Evolutionary conservation across 2,113 vertebrate genomes (phyloP).

Genomic region (Tautogolabrus adspersus): DNA sequence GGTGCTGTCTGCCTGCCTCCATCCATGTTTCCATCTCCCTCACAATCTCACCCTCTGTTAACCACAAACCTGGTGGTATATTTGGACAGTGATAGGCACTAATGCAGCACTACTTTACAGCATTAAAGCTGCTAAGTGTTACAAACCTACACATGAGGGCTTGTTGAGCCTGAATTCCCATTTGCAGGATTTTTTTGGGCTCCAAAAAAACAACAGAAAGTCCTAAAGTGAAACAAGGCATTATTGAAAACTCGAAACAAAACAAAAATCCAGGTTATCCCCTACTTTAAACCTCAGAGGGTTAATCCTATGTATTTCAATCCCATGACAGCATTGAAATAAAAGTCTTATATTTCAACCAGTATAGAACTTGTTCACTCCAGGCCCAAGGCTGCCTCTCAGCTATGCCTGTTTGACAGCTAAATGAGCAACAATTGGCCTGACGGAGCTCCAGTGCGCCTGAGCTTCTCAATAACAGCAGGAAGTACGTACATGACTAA

Average conservation of each 20-base stretch:
- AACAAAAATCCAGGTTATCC: not conserved
- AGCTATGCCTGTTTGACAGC: constrained; percentile 55
- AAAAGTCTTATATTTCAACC: constrained; percentile 30
- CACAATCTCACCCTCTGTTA: constrained; percentile 14
- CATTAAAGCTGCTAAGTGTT: constrained; percentile 21
- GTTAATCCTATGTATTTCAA: constrained; percentile 25
- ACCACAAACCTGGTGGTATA: constrained; percentile 21
- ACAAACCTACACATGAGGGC: constrained; percentile 11
- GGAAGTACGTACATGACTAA: constrained; percentile 66
- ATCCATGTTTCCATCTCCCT: constrained; percentile 29
- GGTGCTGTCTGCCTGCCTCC: constrained; percentile 38
- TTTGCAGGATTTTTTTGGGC: constrained; percentile 8
- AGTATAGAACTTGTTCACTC: constrained; percentile 8
- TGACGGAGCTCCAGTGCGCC: constrained; percentile 47
- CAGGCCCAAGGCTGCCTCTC: constrained; percentile 34
- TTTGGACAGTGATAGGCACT: constrained; percentile 37
- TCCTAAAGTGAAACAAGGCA: not conserved
- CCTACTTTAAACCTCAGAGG: constrained; percentile 21
- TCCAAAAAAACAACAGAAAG: not conserved
- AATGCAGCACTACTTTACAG: not conserved
- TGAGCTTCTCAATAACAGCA: constrained; percentile 60
- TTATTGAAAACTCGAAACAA: not conserved
- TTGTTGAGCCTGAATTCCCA: constrained; percentile 1
- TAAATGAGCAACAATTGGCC: constrained; percentile 66
- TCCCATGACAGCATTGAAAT: constrained; percentile 20